Evolutionary conservation across 1,140 invertebrate species (phyloP).

Genomic region (Drosophila miranda): DNA sequence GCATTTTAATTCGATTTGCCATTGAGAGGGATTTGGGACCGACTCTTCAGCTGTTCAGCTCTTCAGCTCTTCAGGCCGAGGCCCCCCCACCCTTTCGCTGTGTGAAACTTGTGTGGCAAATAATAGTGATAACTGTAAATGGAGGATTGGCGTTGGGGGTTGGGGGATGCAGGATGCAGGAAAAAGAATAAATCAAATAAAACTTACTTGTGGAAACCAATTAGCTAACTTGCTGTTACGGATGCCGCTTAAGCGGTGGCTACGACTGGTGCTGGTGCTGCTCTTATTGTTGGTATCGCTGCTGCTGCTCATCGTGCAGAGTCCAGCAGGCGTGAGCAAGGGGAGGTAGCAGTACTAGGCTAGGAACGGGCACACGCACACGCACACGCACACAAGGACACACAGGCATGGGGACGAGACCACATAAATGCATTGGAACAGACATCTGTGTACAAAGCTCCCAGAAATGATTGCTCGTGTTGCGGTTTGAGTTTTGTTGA

Average conservation of each 20-base stretch:
- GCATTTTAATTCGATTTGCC: conserved; percentile 76
- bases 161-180: background rate
- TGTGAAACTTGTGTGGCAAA: conserved; percentile 45
- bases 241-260: conserved; percentile 43
- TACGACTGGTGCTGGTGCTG: conserved; percentile 26
- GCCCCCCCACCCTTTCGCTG: background rate
- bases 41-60: background rate
- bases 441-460: conserved; percentile 44
- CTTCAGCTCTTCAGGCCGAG: background rate
- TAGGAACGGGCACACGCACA: conserved; percentile 33
- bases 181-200: conserved; percentile 55
- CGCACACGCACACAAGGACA: conserved; percentile 11
- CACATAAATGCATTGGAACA: conserved; percentile 35
- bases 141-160: background rate
- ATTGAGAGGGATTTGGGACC: conserved; percentile 31
- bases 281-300: conserved; percentile 14
- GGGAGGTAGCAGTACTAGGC: background rate
- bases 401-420: background rate
- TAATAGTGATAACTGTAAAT: conserved; percentile 23
- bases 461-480: conserved; percentile 34
- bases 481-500: conserved; percentile 1
- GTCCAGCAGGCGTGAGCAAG: conserved; percentile 1
- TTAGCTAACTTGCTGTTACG: conserved; percentile 62
- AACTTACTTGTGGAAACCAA: conserved; percentile 76
- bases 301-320: conserved; percentile 45